Percentiles rank a stretch among this genome's conserved stretches.
Conservation (phyloP, 2,113 vertebrate genomes). For the Galemys pyrenaicus region DNA sequence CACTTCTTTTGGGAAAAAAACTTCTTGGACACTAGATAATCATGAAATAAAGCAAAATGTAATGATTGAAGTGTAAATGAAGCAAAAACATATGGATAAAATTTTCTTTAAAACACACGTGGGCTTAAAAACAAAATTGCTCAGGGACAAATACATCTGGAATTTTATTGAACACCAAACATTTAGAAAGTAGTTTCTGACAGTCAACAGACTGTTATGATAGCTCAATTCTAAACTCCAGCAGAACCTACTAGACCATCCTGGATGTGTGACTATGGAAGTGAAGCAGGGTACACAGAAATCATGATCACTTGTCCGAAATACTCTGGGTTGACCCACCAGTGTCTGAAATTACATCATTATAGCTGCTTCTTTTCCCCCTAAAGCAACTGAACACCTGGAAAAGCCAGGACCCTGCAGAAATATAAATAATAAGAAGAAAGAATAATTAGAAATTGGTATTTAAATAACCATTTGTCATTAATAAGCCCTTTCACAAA, state of each 20-base stretch:
- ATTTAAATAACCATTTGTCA: constrained; percentile 13
- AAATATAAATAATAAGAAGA: not conserved
- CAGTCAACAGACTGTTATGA: constrained; percentile 27
- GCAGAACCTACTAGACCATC: not conserved
- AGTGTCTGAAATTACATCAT: not conserved
- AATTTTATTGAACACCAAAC: constrained; percentile 65
- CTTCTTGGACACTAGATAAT: constrained; percentile 64
- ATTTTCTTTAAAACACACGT: constrained; percentile 67
- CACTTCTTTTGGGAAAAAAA: not conserved
- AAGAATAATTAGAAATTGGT: not conserved
- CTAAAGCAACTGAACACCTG: not conserved
- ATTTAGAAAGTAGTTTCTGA: constrained; percentile 59
- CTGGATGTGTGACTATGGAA: not conserved
- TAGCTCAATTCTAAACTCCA: not conserved
- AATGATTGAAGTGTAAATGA: constrained; percentile 72
- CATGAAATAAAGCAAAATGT: constrained; percentile 66
- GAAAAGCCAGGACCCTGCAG: not conserved
- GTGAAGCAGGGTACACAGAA: not conserved
- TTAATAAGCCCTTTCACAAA: not conserved
- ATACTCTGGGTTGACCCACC: not conserved
- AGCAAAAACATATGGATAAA: constrained; percentile 67
- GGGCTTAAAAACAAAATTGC: constrained; percentile 52
- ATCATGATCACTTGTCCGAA: not conserved
- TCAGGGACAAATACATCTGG: constrained; percentile 63
- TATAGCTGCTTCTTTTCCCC: not conserved